Conservation (phyloP, 1,140 invertebrate species). For the Chelonus insularis region DNA sequence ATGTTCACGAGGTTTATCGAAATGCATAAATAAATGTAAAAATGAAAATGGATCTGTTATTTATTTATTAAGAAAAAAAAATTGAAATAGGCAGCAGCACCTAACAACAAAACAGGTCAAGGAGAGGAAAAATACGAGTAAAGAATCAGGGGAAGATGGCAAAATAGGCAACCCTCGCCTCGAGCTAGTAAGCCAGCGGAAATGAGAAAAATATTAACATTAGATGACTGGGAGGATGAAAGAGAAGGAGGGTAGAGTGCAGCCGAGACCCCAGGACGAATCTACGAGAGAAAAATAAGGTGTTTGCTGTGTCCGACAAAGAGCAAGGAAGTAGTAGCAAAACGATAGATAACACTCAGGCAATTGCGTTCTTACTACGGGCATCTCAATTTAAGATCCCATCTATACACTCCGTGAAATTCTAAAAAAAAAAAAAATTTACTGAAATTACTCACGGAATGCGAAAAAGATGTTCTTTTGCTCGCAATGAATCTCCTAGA, state of each 20-base stretch:
- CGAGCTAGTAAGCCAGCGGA: neutral
- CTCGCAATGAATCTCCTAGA: too few species aligned
- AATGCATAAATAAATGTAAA: too few species aligned
- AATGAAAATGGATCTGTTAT: neutral
- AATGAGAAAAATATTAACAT: conserved; percentile 28
- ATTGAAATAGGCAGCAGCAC: neutral
- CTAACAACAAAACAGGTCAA: neutral
- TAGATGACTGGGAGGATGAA: conserved; percentile 4
- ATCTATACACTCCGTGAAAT: neutral
- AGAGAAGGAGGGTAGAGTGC: neutral
- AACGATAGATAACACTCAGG: conserved; percentile 1
- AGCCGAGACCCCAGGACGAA: neutral
- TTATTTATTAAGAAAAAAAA: neutral
- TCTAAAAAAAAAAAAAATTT: neutral
- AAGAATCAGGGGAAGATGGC: neutral
- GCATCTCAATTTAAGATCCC: neutral
- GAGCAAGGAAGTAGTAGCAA: neutral
- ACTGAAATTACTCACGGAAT: neutral
- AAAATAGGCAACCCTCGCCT: conserved; percentile 14
- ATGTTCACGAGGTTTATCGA: too few species aligned
- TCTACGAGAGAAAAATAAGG: neutral
- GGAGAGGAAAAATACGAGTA: neutral
- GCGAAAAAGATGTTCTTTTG: too few species aligned
- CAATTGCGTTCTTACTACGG: neutral
- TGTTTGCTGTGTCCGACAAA: neutral